Conservation (phyloP, 2,797 vertebrate species). For the Parauchenoglanis ngamensis region DNA sequence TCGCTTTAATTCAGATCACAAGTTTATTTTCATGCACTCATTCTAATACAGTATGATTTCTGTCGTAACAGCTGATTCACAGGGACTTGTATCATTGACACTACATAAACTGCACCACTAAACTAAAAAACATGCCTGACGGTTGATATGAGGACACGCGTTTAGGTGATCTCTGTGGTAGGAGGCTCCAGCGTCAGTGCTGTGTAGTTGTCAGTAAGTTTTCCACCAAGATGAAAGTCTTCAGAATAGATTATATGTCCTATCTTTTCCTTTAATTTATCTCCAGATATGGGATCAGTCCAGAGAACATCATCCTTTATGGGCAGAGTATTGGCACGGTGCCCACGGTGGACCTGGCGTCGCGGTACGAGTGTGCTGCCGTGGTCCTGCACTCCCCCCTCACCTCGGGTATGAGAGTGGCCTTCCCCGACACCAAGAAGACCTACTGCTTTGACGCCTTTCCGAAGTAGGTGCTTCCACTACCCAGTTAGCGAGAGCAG, state of each 20-base stretch:
- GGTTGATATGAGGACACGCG: too few relatives aligned
- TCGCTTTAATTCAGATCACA: neutral
- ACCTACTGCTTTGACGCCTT: slow-evolving; percentile 98
- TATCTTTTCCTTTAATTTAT: slow-evolving; percentile 1
- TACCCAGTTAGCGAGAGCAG: neutral
- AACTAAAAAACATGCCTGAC: neutral
- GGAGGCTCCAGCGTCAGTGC: too few relatives aligned
- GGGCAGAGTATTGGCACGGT: slow-evolving; percentile 97
- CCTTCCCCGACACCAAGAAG: slow-evolving; percentile 98
- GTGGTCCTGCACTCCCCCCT: slow-evolving; percentile 96
- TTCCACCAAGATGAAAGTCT: neutral
- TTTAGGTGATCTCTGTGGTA: too few relatives aligned
- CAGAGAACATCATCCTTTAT: slow-evolving; percentile 95
- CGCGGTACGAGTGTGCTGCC: slow-evolving; percentile 94
- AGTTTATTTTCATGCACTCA: neutral
- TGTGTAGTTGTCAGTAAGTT: too few relatives aligned
- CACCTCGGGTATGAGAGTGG: slow-evolving; percentile 96
- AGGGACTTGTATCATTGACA: neutral
- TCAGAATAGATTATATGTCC: neutral
- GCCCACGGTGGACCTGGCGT: slow-evolving; percentile 94
- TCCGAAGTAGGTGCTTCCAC: slow-evolving; percentile 84
- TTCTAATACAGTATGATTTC: neutral
- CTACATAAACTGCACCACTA: neutral
- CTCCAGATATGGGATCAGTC: slow-evolving; percentile 92
- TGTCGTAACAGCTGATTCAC: neutral